Percentiles rank a stretch among this genome's conserved stretches.
Conservation (phyloP, 2,113 vertebrate genomes). For the Scatophagus argus region DNA sequence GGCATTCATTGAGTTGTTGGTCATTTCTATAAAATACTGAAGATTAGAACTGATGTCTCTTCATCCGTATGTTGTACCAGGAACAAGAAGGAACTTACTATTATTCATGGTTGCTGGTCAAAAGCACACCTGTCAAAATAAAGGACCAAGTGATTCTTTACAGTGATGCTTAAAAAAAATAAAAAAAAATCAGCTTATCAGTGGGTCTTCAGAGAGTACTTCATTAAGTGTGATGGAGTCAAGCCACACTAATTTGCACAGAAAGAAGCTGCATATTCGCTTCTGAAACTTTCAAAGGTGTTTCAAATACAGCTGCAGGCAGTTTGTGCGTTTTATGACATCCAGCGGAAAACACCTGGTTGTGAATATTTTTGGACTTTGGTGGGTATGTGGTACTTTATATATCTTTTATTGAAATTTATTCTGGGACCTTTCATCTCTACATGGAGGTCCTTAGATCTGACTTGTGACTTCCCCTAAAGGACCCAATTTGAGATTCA, state of each 20-base stretch:
- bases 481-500: too few relatives aligned
- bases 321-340: conserved; percentile 11
- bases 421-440: background rate
- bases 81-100: background rate
- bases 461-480: background rate
- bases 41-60: background rate
- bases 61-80: background rate
- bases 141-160: background rate
- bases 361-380: background rate
- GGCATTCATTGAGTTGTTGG: conserved; percentile 1
- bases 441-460: background rate
- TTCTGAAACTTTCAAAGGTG: background rate
- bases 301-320: background rate
- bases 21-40: background rate
- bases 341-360: conserved; percentile 14
- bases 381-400: background rate
- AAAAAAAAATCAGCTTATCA: background rate
- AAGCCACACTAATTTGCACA: background rate
- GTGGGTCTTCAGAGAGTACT: background rate
- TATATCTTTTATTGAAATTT: background rate
- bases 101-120: conserved; percentile 4
- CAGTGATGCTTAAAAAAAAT: background rate
- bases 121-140: background rate
- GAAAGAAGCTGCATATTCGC: background rate
- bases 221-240: background rate